Evolutionary conservation across 2,797 vertebrate genomes (phyloP).

Genomic region (Acestrorhynchus altus): DNA sequence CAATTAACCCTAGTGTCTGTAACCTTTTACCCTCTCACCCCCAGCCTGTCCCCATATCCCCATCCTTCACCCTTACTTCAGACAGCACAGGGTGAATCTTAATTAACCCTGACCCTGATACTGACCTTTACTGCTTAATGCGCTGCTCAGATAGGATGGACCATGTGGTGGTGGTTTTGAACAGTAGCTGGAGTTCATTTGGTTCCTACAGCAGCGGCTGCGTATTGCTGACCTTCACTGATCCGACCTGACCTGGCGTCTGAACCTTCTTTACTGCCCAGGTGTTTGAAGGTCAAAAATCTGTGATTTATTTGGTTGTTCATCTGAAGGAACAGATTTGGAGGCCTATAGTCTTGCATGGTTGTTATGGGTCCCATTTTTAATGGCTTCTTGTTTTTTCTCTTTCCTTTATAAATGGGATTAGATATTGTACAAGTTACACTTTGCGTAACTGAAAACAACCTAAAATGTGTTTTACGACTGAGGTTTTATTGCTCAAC

Average conservation of each 20-base stretch:
- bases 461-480: too few species aligned
- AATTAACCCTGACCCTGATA: not conserved
- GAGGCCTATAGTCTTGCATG: too few species aligned
- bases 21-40: not conserved
- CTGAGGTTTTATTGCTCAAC: too few species aligned
- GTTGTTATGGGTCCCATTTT: too few species aligned
- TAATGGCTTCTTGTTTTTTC: too few species aligned
- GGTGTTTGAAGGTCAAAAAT: too few species aligned
- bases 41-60: slow-evolving; percentile 9
- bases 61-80: not conserved
- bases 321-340: too few species aligned
- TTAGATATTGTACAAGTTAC: too few species aligned
- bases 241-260: not conserved
- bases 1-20: slow-evolving; percentile 4
- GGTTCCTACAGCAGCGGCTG: not conserved
- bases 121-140: slow-evolving; percentile 18
- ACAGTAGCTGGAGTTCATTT: not conserved
- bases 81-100: slow-evolving; percentile 8
- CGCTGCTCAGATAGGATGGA: not conserved
- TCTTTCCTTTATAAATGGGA: too few species aligned
- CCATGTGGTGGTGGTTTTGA: not conserved
- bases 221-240: not conserved
- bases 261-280: not conserved
- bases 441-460: too few species aligned
- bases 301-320: too few species aligned